Conservation (phyloP, 1,140 invertebrate genomes). For the Forficula auricularia region DNA sequence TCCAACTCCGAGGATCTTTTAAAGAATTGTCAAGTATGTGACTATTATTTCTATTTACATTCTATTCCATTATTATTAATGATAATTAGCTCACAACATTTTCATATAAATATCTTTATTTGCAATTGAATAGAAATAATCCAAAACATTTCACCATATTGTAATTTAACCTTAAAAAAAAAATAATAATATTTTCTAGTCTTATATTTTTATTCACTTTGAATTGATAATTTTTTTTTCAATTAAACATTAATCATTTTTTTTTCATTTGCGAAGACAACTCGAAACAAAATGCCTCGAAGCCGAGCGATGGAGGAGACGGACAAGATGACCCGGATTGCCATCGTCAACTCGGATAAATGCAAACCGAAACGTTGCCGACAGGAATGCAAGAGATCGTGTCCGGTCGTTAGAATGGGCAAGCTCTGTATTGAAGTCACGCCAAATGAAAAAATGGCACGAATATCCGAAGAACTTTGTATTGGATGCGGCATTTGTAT, state of each 20-base stretch:
- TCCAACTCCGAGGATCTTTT: too few species aligned
- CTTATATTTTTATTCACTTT: neutral
- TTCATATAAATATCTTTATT: too few species aligned
- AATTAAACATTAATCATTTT: neutral
- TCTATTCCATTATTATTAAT: too few species aligned
- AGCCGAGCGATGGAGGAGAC: constrained; percentile 62
- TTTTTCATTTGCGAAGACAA: too few species aligned
- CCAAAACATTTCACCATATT: too few species aligned
- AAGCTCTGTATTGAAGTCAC: constrained; percentile 98
- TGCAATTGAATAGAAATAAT: too few species aligned
- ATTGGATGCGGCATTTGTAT: constrained; percentile 99
- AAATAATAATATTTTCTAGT: neutral
- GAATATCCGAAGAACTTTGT: constrained; percentile 95
- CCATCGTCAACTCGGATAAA: constrained; percentile 94
- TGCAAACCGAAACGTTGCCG: constrained; percentile 98
- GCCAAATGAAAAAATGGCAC: constrained; percentile 92
- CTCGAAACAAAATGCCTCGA: constrained; percentile 55
- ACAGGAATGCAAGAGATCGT: constrained; percentile 97
- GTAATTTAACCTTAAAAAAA: too few species aligned
- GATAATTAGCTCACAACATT: too few species aligned
- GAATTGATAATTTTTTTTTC: neutral
- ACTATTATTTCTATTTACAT: too few species aligned
- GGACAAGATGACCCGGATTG: constrained; percentile 87
- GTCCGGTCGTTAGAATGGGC: constrained; percentile 95
- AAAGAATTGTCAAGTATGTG: too few species aligned